Base-by-base conservation (phyloP, 2,888 invertebrate genomes). In the Macrosoma leucophasiata region DNA sequence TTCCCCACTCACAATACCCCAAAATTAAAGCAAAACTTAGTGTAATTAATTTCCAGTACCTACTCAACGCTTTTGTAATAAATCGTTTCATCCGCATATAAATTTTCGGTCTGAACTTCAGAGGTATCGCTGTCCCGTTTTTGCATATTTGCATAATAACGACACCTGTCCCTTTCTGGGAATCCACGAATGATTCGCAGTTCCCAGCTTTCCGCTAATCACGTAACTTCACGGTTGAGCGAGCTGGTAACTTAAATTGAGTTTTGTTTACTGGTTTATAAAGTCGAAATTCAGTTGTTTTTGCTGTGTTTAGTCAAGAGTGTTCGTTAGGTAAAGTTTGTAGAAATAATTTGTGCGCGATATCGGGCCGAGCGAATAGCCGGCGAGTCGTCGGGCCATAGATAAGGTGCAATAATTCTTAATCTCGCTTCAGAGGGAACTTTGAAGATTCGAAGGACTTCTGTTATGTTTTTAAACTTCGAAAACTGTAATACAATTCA, bases 61-160 rank as follows among this genome's bases (percentile, higher is more conserved):
- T 71, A 73, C 77, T 82, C 84, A 75, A 77, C 79, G 84, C 78
- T 79, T 78, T 75, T 72, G 81, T 81, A 77, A 84, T 84, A 84
- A 84, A 82, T 84, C 82, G 79, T 78, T 79, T 78, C 75, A 79
- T 79, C 78, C 73, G 65, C 62, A 66, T 68, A 76, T 75, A 78
- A 68, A 78, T 79, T 76, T 75, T 71, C 72, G 46, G 60, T 58
- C 65, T 67, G 70, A 78, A 77, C 70, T 67, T 69, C 66, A 64
- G 60, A 52, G 47, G 41, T 51, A 46, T 38, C 39, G 43, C 62
- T 46, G 45, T 81, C 81, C 54, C 67, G 43, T 59, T 81, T 66
- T 34, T 57, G 43, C 77, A 29, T 46, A 77, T 79, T 76, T 78
- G 67, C 77, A 74, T 75, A 74, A 74, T 75, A 72, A 70, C 64